Conservation (phyloP, 2,888 invertebrate species). For the Phymatocera aterrima region DNA sequence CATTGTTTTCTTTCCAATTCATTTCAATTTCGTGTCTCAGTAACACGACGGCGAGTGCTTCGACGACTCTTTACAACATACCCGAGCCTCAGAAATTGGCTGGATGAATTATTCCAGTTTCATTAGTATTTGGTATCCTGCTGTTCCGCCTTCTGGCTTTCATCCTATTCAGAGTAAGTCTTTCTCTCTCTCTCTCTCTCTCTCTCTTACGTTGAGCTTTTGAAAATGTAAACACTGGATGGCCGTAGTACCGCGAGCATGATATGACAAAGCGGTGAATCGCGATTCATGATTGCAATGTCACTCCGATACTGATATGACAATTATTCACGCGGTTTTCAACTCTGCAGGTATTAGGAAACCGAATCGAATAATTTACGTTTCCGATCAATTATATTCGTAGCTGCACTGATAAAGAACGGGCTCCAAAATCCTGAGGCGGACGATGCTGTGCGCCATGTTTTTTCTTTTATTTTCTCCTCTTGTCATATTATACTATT, state of each 20-base stretch:
- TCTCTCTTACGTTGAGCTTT: not conserved
- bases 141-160: not conserved
- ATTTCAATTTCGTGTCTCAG: not conserved
- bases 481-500: too few relatives aligned
- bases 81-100: constrained; percentile 9
- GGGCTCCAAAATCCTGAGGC: too few relatives aligned
- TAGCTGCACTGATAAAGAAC: too few relatives aligned
- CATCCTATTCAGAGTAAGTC: not conserved
- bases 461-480: too few relatives aligned
- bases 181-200: too few relatives aligned
- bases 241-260: not conserved
- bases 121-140: not conserved
- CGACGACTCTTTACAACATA: constrained; percentile 29
- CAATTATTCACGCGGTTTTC: not conserved
- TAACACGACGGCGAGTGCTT: not conserved
- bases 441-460: too few relatives aligned
- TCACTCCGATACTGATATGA: not conserved
- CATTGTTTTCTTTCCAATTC: not conserved
- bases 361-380: not conserved
- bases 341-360: not conserved
- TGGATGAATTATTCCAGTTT: not conserved
- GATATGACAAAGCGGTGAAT: not conserved
- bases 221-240: not conserved
- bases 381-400: not conserved
- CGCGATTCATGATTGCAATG: not conserved